Percentiles rank a stretch among this genome's conserved stretches.
Conservation (phyloP, 2,113 vertebrate species). For the Alligator mississippiensis region DNA sequence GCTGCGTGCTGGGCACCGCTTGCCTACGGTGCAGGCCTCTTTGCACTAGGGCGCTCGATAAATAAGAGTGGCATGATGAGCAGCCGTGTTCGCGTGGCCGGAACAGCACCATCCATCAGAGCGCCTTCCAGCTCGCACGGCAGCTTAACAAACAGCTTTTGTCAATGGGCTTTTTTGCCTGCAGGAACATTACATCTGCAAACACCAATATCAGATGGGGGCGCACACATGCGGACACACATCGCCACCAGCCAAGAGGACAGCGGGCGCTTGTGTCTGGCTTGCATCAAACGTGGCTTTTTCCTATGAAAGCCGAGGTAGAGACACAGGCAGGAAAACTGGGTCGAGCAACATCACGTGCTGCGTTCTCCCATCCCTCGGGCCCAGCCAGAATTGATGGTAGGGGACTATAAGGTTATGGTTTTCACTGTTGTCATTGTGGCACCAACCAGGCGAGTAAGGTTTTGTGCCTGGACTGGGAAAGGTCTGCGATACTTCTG, state of each 20-base stretch:
- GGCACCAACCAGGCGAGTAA: fast-evolving
- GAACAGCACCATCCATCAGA: neutral
- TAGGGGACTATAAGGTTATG: fast-evolving
- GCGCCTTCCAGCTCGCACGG: neutral
- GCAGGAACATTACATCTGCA: fast-evolving
- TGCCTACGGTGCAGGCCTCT: neutral
- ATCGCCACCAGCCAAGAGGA: fast-evolving
- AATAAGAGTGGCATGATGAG: neutral
- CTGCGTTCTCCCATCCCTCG: neutral
- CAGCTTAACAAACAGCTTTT: neutral
- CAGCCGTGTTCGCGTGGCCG: fast-evolving
- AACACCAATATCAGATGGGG: fast-evolving
- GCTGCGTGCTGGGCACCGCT: neutral
- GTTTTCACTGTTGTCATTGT: fast-evolving
- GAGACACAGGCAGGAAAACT: fast-evolving
- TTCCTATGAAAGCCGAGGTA: neutral
- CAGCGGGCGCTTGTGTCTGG: fast-evolving
- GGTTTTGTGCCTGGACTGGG: neutral
- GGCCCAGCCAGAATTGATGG: neutral
- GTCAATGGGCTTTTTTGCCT: neutral
- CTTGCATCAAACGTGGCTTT: neutral
- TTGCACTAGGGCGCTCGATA: neutral
- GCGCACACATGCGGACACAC: fast-evolving
- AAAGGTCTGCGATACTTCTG: neutral
- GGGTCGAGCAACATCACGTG: fast-evolving